Conservation (phyloP, 1,140 invertebrate genomes). For the Diplogasteroides magnus region DNA sequence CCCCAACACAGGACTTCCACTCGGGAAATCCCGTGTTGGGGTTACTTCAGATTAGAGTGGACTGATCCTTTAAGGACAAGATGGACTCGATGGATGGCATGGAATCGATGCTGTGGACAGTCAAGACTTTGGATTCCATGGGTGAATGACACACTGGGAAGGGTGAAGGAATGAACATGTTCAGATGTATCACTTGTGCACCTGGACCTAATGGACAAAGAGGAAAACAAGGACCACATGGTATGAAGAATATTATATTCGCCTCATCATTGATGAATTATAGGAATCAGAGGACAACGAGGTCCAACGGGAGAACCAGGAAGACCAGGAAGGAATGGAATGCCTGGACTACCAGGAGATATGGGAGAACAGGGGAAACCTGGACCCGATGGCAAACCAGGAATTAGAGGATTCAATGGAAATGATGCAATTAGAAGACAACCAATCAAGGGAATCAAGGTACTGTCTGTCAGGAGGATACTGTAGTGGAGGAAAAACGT, state of each 20-base stretch:
- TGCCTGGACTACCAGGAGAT: constrained; percentile 15
- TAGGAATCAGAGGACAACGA: constrained; percentile 7
- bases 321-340: constrained; percentile 12
- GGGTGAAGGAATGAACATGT: too few relatives aligned
- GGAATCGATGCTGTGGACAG: not conserved
- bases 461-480: not conserved
- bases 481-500: not conserved
- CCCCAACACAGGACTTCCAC: too few relatives aligned
- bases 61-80: too few relatives aligned
- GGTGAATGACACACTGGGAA: not conserved
- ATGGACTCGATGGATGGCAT: not conserved
- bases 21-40: too few relatives aligned
- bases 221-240: too few relatives aligned
- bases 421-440: constrained; percentile 7
- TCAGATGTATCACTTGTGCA: too few relatives aligned
- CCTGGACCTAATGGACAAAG: not conserved
- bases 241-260: too few relatives aligned
- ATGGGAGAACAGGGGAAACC: constrained; percentile 14
- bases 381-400: constrained; percentile 10
- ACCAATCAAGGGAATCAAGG: constrained; percentile 10
- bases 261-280: too few relatives aligned
- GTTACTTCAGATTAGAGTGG: too few relatives aligned
- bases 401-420: constrained; percentile 11
- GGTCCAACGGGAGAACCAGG: constrained; percentile 8
- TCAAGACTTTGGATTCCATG: not conserved